Evolutionary conservation across 2,797 vertebrate genomes (phyloP), one percentile per base, ranked within the genome.

Genomic region (Acanthurus leucopareius): DNA sequence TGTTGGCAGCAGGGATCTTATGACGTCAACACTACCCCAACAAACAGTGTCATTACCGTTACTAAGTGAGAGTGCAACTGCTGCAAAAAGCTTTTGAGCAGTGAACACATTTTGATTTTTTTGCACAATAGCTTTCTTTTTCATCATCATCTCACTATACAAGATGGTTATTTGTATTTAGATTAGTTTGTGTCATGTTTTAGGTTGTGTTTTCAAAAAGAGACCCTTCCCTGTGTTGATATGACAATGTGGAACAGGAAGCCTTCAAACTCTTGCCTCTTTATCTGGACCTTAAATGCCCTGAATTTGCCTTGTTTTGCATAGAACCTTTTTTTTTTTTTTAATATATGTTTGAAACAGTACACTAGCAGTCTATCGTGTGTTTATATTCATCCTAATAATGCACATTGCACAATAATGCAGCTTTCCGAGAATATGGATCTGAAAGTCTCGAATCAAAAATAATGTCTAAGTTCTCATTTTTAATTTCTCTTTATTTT

Each of bases 401-500:
- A 44, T 22, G 14, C 42, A 17, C 42, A 17, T 59, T 25, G 14
- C 2, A 13, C 52, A 54, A 59, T n/a, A 35, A 52, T 73, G 25
- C 16, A 66, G 11, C 17, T 28, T 75, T 77, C 14, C 8, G 10
- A 75, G 62, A 84, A 86, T 64, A 84, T 82, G 75, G 65, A 89
- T 90, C 65, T 88, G 84, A 83, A 88, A 86, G 72, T 88, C 17
- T 71, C 73, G 11, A 80, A 64, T 47, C 10, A 60, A 80, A 83
- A 73, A 63, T 63, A 61, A 61, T 64, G 5, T 66, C 22, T 8
- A 83, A 71, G 74, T 90, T 91, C 84, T 87, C 75, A 61, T 87
- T 89, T 90, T 79, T 85, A 71, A 86, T 79, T 75, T 88, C 66
- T 85, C 67, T 84, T 77, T 64, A 75, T 82, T 87, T 85, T 68